phyloP scores from a whole-genome alignment of 1,140 invertebrate genomes.

The Drosophila willistoni region DNA sequence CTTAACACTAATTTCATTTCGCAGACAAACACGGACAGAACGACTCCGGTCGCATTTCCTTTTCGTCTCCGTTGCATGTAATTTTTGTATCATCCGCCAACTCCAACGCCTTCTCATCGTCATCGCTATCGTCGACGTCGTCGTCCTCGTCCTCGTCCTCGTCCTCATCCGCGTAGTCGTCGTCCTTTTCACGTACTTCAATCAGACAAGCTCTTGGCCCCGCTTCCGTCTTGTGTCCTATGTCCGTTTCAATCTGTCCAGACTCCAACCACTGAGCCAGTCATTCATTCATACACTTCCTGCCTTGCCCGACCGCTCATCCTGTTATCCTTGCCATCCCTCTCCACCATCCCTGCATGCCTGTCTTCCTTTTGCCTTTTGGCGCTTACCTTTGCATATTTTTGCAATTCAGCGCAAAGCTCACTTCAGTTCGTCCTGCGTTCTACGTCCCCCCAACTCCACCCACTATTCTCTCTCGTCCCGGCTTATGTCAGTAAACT shows the following conservation, averaged over 20 bases:
- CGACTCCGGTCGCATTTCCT: constrained; percentile 10
- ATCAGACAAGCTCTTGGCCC: constrained; percentile 37
- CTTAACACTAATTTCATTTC: constrained; percentile 74
- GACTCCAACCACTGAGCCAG: constrained; percentile 38
- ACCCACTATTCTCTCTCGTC: constrained; percentile 14
- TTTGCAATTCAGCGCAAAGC: constrained; percentile 79
- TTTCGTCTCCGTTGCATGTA: constrained; percentile 11
- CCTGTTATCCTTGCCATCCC: constrained; percentile 1
- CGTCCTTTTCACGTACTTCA: constrained; percentile 42
- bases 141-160: background rate
- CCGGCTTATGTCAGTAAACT: constrained; percentile 75
- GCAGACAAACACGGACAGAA: constrained; percentile 15
- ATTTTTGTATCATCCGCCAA: constrained; percentile 28
- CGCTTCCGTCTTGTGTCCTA: constrained; percentile 6
- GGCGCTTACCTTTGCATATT: constrained; percentile 76
- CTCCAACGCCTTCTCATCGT: constrained; percentile 9
- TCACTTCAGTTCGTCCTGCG: constrained; percentile 47
- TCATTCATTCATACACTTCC: constrained; percentile 52
- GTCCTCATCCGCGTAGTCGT: background rate
- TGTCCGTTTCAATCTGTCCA: constrained; percentile 28
- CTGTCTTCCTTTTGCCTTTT: constrained; percentile 3
- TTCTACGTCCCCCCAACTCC: constrained; percentile 3
- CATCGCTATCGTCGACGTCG: background rate
- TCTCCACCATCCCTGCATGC: background rate
- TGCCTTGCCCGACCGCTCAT: constrained; percentile 10